phyloP scores from a whole-genome alignment of 2,888 invertebrate species.

The Polydrusus cervinus region DNA sequence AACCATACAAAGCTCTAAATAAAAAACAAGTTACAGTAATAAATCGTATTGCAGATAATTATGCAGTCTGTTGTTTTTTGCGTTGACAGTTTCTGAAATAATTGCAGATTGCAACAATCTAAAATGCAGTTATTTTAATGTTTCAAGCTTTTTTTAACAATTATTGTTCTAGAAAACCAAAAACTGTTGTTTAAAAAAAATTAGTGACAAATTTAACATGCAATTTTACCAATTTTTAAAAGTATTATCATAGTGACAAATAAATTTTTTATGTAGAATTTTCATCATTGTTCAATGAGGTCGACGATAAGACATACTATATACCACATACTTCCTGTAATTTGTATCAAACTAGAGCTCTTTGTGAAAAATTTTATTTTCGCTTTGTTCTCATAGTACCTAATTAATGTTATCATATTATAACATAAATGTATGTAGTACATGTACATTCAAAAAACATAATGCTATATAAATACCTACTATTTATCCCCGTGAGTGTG shows the following conservation, averaged over 20 bases:
- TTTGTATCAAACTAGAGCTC: slow-evolving; percentile 10
- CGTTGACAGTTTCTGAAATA: neutral
- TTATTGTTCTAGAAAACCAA: neutral
- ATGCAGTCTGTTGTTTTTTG: neutral
- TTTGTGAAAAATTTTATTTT: neutral
- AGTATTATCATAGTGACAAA: neutral
- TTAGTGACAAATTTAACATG: neutral
- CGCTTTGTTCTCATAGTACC: neutral
- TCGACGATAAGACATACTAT: slow-evolving; percentile 1
- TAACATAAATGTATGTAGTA: too few species aligned
- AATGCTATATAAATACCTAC: too few species aligned
- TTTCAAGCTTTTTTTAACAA: neutral
- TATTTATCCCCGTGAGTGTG: too few species aligned
- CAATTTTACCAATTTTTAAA: slow-evolving; percentile 5
- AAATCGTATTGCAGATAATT: slow-evolving; percentile 1
- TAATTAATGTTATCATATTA: too few species aligned
- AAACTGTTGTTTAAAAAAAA: slow-evolving; percentile 1
- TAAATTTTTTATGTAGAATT: neutral
- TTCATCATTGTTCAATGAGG: slow-evolving; percentile 10
- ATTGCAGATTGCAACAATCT: neutral
- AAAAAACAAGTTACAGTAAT: slow-evolving; percentile 17
- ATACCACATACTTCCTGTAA: slow-evolving; percentile 23
- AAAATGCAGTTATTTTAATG: neutral
- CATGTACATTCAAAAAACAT: too few species aligned
- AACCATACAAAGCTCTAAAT: slow-evolving; percentile 30